phyloP scores from a whole-genome alignment of 2,797 vertebrate species.

The Premnoplex brunnescens region DNA sequence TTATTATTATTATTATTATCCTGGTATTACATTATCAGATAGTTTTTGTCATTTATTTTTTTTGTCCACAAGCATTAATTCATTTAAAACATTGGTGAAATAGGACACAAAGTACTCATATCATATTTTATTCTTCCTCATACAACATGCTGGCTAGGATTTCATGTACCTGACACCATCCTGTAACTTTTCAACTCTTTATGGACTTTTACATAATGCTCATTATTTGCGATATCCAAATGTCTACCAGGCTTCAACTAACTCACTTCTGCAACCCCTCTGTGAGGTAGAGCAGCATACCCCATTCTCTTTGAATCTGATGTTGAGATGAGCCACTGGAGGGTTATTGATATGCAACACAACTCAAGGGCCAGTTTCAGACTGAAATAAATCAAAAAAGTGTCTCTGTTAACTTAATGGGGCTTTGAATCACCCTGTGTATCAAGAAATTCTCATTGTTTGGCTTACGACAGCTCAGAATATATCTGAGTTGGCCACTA shows the following conservation, averaged over 20 bases:
- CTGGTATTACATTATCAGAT: not conserved
- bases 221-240: not conserved
- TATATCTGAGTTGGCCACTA: not conserved
- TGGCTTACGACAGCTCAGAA: not conserved
- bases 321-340: not conserved
- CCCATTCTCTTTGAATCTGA: not conserved
- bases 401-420: not conserved
- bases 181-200: not conserved
- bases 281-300: not conserved
- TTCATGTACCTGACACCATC: not conserved
- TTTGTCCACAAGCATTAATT: not conserved
- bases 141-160: fast-evolving
- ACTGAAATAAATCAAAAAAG: not conserved
- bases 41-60: not conserved
- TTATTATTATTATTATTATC: not conserved
- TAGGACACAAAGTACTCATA: not conserved
- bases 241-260: not conserved
- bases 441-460: not conserved
- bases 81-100: not conserved
- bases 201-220: not conserved
- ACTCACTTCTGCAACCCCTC: not conserved
- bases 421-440: not conserved
- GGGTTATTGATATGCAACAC: not conserved
- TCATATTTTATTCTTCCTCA: not conserved
- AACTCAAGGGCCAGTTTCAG: not conserved